Conservation (phyloP, 2,888 invertebrate genomes). For the Hylaea fasciaria region DNA sequence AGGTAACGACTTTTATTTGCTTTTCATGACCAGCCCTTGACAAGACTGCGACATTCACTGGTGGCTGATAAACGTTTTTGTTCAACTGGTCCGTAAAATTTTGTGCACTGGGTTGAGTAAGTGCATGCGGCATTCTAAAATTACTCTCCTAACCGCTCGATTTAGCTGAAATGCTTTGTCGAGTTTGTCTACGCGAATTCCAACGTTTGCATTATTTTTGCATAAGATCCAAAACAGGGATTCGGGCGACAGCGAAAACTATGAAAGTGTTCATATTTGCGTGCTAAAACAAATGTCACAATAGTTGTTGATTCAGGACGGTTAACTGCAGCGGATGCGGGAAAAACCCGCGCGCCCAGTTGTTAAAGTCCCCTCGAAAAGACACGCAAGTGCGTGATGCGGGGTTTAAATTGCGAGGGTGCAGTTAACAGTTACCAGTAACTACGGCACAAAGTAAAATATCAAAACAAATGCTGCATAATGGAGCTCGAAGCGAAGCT, state of each 20-base stretch:
- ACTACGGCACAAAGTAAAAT: slow-evolving; percentile 41
- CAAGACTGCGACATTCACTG: slow-evolving; percentile 67
- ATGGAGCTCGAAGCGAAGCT: slow-evolving; percentile 34
- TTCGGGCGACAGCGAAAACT: background rate
- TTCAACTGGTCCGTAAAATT: background rate
- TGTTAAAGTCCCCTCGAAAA: slow-evolving; percentile 37
- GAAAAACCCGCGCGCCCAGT: slow-evolving; percentile 38
- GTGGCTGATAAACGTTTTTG: slow-evolving; percentile 38
- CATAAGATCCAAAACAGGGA: too few species aligned
- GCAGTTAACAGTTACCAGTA: slow-evolving; percentile 41
- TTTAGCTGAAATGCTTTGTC: too few species aligned
- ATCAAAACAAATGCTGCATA: slow-evolving; percentile 43
- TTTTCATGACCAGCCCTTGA: slow-evolving; percentile 70
- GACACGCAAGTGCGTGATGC: slow-evolving; percentile 45
- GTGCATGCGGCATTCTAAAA: too few species aligned
- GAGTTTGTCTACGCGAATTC: too few species aligned
- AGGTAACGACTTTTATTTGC: slow-evolving; percentile 78
- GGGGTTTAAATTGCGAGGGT: slow-evolving; percentile 42
- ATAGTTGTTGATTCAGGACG: slow-evolving; percentile 35
- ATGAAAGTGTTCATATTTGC: background rate
- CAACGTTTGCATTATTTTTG: too few species aligned
- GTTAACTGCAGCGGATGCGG: slow-evolving; percentile 56
- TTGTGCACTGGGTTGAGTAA: too few species aligned
- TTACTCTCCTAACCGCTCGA: too few species aligned
- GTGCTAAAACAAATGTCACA: slow-evolving; percentile 14